Evolutionary conservation across 2,113 vertebrate genomes (phyloP).

Genomic region (Colossoma macropomum): DNA sequence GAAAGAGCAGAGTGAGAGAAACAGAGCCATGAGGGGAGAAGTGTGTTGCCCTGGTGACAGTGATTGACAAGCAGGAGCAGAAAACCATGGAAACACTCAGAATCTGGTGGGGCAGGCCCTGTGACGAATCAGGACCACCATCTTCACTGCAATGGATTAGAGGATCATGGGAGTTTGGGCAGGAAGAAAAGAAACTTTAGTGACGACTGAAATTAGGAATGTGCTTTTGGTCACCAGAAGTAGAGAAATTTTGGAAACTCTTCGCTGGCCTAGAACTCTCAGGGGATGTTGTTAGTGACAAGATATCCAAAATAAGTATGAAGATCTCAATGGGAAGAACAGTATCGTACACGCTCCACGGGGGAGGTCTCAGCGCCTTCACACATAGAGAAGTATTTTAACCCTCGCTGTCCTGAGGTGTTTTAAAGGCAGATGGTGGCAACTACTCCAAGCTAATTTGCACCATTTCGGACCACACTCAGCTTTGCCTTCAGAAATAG

Average conservation of each 20-base stretch:
- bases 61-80: constrained; percentile 63
- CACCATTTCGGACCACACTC: background rate
- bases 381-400: background rate
- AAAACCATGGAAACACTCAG: constrained; percentile 74
- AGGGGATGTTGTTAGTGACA: background rate
- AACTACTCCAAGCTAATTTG: background rate
- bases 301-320: background rate
- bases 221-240: background rate
- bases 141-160: constrained; percentile 60
- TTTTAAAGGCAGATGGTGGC: constrained; percentile 15
- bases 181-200: constrained; percentile 54
- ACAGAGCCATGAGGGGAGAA: constrained; percentile 45
- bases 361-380: background rate
- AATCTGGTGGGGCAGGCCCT: constrained; percentile 67
- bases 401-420: background rate
- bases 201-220: constrained; percentile 47
- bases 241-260: background rate
- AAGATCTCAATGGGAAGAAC: background rate
- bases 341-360: background rate
- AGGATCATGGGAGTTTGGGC: constrained; percentile 49
- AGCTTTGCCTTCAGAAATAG: background rate
- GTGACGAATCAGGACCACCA: constrained; percentile 72
- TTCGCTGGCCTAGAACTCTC: background rate
- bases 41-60: constrained; percentile 56
- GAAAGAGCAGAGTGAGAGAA: constrained; percentile 38